Conservation (phyloP, 2,888 invertebrate genomes). For the Quadroppia sp. region DNA sequence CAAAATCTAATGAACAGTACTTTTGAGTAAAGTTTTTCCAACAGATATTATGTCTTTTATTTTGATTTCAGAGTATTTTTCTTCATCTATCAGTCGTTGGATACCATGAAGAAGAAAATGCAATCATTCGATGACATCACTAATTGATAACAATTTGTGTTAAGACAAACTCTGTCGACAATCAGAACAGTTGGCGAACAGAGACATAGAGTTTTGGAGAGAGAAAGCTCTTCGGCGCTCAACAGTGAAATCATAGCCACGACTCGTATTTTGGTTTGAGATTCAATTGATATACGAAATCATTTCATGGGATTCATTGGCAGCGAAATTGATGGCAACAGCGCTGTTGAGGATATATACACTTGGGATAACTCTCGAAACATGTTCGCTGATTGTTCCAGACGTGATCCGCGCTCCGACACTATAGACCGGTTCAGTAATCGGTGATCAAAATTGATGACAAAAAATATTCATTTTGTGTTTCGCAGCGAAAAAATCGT, state of each 20-base stretch:
- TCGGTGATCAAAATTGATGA: background rate
- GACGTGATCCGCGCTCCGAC: slow-evolving; percentile 15
- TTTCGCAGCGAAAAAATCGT: too few species aligned
- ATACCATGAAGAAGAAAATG: background rate
- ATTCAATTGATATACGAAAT: slow-evolving; percentile 35
- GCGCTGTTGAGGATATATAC: slow-evolving; percentile 1
- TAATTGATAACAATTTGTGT: slow-evolving; percentile 32
- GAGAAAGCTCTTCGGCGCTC: background rate
- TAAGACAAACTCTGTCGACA: background rate
- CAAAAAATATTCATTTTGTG: background rate
- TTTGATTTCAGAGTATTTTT: background rate
- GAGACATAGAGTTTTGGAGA: background rate
- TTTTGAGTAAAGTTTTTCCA: too few species aligned
- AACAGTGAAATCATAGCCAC: slow-evolving; percentile 16
- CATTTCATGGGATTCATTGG: slow-evolving; percentile 25
- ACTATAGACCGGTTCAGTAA: background rate
- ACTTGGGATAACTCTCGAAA: slow-evolving; percentile 21
- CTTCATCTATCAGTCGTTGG: background rate
- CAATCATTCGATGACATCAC: slow-evolving; percentile 27
- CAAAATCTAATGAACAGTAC: too few species aligned
- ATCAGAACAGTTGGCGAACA: background rate
- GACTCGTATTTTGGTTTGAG: slow-evolving; percentile 22
- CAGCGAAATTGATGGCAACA: slow-evolving; percentile 23
- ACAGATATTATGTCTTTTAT: background rate
- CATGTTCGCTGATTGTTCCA: slow-evolving; percentile 35